These are phyloP conservation scores for Ectobius pallidus DNA, from an alignment of 2,888 invertebrate species.

Conservation along the genomic window DNA sequence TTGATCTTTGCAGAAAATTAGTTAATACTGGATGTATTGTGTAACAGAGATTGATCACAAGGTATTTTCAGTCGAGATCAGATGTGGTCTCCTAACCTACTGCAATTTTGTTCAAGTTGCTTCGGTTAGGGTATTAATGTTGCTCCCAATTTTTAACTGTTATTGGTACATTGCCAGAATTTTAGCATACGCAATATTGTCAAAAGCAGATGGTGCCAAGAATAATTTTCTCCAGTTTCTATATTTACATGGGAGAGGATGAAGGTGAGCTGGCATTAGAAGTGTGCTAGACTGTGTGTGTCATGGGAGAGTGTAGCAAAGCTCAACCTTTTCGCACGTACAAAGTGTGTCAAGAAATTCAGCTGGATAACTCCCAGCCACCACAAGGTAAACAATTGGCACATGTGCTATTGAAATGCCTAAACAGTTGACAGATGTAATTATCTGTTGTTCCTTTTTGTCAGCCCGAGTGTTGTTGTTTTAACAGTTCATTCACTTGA, in stretches of 20 bases:
- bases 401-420: too few relatives aligned
- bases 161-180: slow-evolving; percentile 14
- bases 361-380: slow-evolving; percentile 47
- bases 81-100: background rate
- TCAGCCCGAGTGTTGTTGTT: too few relatives aligned
- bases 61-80: too few relatives aligned
- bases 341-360: slow-evolving; percentile 55
- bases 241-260: slow-evolving; percentile 38
- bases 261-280: slow-evolving; percentile 15
- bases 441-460: too few relatives aligned
- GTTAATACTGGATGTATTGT: too few relatives aligned
- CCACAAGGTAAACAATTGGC: slow-evolving; percentile 26
- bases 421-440: too few relatives aligned
- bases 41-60: too few relatives aligned
- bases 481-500: too few relatives aligned
- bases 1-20: too few relatives aligned
- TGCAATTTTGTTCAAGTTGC: background rate
- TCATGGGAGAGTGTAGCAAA: slow-evolving; percentile 44
- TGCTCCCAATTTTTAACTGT: background rate
- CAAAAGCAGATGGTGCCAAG: slow-evolving; percentile 42
- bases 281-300: slow-evolving; percentile 11
- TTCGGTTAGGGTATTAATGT: background rate
- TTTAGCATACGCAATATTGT: slow-evolving; percentile 41
- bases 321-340: slow-evolving; percentile 45
- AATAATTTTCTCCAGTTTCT: slow-evolving; percentile 43